These are phyloP conservation scores for Eunapius fragilis DNA, from an alignment of 37 sponge, comb jelly and placozoan species.

Conservation along the genomic window DNA sequence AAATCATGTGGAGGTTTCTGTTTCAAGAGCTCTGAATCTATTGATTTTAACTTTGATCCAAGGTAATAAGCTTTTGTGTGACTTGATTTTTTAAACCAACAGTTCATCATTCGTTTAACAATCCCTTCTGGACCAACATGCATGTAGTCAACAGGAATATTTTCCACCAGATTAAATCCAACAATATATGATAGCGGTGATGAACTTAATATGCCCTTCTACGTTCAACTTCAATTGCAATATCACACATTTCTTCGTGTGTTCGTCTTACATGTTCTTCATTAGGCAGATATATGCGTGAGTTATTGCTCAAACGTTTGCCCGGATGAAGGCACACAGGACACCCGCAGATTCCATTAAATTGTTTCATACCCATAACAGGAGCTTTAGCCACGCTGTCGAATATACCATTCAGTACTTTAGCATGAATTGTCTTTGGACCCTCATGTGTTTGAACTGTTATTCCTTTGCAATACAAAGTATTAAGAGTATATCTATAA, in stretches of 20 bases:
- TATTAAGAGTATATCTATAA: too few species aligned
- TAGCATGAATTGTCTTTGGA: too few species aligned
- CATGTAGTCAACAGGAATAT: constrained; percentile 33
- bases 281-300: constrained; percentile 16
- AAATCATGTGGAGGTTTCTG: constrained; percentile 17
- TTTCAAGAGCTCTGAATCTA: constrained; percentile 1
- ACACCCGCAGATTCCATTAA: too few species aligned
- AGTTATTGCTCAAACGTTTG: constrained; percentile 1
- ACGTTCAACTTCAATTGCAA: constrained; percentile 12
- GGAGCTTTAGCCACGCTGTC: too few species aligned
- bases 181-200: background rate
- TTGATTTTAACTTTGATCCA: background rate
- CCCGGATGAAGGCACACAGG: constrained; percentile 48
- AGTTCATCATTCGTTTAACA: background rate
- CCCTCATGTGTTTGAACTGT: too few species aligned
- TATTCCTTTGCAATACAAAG: too few species aligned
- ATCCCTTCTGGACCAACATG: constrained; percentile 22
- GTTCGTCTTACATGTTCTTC: background rate
- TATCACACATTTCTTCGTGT: background rate
- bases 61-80: constrained; percentile 33
- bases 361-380: too few species aligned
- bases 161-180: constrained; percentile 10
- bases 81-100: constrained; percentile 18
- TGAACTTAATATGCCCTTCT: background rate
- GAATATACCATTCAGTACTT: too few species aligned